Evolutionary conservation across 2,113 vertebrate genomes (phyloP).

Genomic region (Haemorhous mexicanus): DNA sequence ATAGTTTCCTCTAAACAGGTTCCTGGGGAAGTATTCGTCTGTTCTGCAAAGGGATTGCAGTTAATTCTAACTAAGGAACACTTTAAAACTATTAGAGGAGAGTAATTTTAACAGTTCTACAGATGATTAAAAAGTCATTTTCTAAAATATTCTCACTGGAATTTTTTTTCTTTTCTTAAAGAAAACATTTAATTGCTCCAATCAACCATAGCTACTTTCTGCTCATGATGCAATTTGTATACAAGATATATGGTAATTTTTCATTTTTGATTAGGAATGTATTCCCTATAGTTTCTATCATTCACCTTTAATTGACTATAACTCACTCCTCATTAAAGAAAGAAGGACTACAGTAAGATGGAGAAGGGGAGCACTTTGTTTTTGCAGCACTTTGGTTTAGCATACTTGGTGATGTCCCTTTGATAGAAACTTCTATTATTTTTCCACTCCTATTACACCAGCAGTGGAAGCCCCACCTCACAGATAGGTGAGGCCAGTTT

Average conservation of each 20-base stretch:
- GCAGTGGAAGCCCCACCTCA: neutral
- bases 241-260: conserved; percentile 80
- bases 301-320: conserved; percentile 82
- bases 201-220: conserved; percentile 88
- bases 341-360: neutral
- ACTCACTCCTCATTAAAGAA: conserved; percentile 75
- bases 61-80: conserved; percentile 75
- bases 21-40: conserved; percentile 45
- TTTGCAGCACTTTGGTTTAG: neutral
- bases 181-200: conserved; percentile 95
- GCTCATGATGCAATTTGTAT: conserved; percentile 85
- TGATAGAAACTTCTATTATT: neutral
- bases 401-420: neutral
- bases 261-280: conserved; percentile 82
- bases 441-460: neutral
- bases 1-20: conserved; percentile 62
- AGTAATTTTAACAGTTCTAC: conserved; percentile 81
- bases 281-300: conserved; percentile 78
- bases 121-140: conserved; percentile 98
- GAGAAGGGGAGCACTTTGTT: neutral
- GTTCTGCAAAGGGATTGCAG: conserved; percentile 43
- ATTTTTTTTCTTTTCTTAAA: conserved; percentile 68
- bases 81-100: conserved; percentile 85
- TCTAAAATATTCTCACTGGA: conserved; percentile 97
- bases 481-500: neutral